A percentile compares a stretch with the other conserved stretches of the same genome.
phyloP scores from a whole-genome alignment of 2,888 invertebrate species.

The Phortica okadai region DNA sequence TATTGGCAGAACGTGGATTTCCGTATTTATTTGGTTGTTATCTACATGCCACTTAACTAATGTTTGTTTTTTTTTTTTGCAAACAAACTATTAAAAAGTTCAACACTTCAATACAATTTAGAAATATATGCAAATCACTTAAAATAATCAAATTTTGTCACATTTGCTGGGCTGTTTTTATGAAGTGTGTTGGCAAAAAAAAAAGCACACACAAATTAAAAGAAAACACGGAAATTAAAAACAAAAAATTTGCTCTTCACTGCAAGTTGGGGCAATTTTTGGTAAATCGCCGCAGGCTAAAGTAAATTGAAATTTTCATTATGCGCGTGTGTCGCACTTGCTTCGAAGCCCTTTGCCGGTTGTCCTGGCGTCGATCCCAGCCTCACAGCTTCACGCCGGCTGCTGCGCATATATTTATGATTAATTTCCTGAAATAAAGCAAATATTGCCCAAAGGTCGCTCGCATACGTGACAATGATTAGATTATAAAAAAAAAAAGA shows the following conservation, averaged over 20 bases:
- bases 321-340: slow-evolving; percentile 22
- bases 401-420: slow-evolving; percentile 56
- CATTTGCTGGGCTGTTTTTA: too few species aligned
- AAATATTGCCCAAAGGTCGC: slow-evolving; percentile 48
- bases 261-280: slow-evolving; percentile 25
- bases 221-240: slow-evolving; percentile 16
- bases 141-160: too few species aligned
- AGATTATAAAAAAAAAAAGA: slow-evolving; percentile 49
- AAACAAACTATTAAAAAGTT: too few species aligned
- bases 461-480: slow-evolving; percentile 66
- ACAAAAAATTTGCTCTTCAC: background rate
- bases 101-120: too few species aligned
- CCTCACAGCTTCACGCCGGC: too few species aligned
- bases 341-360: too few species aligned
- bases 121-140: too few species aligned
- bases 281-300: slow-evolving; percentile 54
- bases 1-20: background rate
- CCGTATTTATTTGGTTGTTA: background rate
- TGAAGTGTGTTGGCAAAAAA: background rate
- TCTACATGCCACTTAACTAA: too few species aligned
- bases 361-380: too few species aligned
- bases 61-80: too few species aligned
- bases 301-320: slow-evolving; percentile 66
- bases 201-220: slow-evolving; percentile 3
- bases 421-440: slow-evolving; percentile 63